These are phyloP conservation scores for Drosophila ercepeae DNA, from an alignment of 1,140 invertebrate genomes.

Conservation along the genomic window DNA sequence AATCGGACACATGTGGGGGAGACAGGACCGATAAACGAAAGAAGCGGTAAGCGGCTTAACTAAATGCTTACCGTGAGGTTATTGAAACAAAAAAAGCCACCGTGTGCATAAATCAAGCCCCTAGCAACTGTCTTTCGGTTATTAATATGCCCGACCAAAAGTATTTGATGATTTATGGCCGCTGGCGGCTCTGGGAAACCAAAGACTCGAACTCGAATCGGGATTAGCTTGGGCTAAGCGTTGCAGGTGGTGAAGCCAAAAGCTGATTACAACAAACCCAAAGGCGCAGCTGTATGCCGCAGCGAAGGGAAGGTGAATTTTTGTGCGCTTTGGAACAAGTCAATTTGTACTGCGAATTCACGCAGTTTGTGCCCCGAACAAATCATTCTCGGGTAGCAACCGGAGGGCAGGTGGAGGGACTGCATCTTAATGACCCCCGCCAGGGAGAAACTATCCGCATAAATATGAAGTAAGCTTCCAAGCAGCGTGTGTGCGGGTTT, in stretches of 20 bases:
- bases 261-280: conserved; percentile 43
- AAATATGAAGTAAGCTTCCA: conserved; percentile 51
- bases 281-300: neutral
- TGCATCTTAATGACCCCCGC: conserved; percentile 54
- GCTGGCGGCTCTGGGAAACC: conserved; percentile 19
- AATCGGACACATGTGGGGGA: conserved; percentile 38
- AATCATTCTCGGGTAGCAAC: conserved; percentile 52
- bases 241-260: conserved; percentile 29
- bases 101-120: conserved; percentile 62
- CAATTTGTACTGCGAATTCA: conserved; percentile 67
- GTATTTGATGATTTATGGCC: conserved; percentile 71
- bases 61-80: conserved; percentile 26
- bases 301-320: conserved; percentile 20
- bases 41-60: conserved; percentile 38
- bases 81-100: conserved; percentile 55
- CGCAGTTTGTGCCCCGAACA: conserved; percentile 58
- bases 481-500: conserved; percentile 4
- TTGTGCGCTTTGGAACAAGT: conserved; percentile 50
- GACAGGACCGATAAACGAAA: conserved; percentile 3
- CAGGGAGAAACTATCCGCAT: conserved; percentile 30
- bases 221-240: conserved; percentile 49
- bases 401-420: neutral
- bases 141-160: conserved; percentile 68
- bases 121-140: conserved; percentile 65
- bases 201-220: conserved; percentile 28